These are phyloP conservation scores for Tetranychus urticae DNA, from an alignment of 1,140 invertebrate genomes.

Conservation along the genomic window DNA sequence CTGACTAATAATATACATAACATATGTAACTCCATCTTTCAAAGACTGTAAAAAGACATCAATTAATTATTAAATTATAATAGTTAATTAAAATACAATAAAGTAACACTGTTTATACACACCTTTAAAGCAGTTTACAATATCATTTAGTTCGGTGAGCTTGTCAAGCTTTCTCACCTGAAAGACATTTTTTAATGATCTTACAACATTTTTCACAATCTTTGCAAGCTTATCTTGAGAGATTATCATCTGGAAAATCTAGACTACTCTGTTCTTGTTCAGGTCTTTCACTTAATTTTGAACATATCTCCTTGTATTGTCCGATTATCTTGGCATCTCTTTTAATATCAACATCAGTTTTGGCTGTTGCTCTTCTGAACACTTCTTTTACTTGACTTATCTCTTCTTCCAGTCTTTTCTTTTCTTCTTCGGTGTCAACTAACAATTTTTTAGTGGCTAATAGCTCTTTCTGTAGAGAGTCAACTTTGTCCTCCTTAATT, in stretches of 20 bases:
- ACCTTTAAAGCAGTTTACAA: too few species aligned
- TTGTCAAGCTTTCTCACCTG: constrained; percentile 11
- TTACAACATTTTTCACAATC: constrained; percentile 6
- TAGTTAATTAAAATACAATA: too few species aligned
- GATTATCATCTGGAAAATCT: constrained; percentile 18
- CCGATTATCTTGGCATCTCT: constrained; percentile 49
- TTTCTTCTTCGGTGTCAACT: constrained; percentile 54
- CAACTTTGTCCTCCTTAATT: constrained; percentile 55
- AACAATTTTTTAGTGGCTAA: constrained; percentile 43
- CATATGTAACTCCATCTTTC: too few species aligned
- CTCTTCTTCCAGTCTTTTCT: constrained; percentile 48
- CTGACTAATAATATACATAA: too few species aligned
- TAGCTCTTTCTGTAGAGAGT: constrained; percentile 51
- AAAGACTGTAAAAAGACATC: too few species aligned
- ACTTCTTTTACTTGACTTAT: constrained; percentile 40
- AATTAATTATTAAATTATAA: too few species aligned
- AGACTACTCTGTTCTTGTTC: constrained; percentile 46
- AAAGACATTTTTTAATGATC: neutral
- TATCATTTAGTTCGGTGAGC: too few species aligned
- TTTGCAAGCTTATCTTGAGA: neutral
- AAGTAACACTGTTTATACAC: too few species aligned
- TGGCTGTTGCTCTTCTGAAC: constrained; percentile 47
- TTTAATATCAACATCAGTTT: constrained; percentile 41
- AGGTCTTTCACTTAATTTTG: constrained; percentile 35
- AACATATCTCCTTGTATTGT: constrained; percentile 76